Evolutionary conservation across 2,888 invertebrate species (phyloP).

Genomic region (Esperia sulphurella): DNA sequence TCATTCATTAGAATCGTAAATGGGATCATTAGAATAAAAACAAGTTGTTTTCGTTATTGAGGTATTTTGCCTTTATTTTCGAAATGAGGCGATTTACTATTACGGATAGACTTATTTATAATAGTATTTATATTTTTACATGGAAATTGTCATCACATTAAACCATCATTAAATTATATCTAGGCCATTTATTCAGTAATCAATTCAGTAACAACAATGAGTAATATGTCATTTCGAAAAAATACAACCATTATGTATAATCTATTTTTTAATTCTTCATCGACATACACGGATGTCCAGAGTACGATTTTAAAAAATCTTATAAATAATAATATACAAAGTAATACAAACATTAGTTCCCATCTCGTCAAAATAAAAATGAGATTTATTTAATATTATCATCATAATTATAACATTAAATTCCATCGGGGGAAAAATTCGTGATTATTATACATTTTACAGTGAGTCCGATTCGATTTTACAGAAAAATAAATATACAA

Average conservation of each 20-base stretch:
- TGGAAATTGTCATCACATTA: constrained; percentile 78
- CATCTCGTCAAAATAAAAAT: constrained; percentile 51
- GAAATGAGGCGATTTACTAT: constrained; percentile 76
- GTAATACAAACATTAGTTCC: constrained; percentile 75
- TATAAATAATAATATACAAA: constrained; percentile 79
- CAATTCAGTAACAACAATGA: constrained; percentile 69
- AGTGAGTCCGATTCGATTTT: constrained; percentile 58
- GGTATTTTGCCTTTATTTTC: constrained; percentile 74
- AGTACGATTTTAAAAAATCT: constrained; percentile 62
- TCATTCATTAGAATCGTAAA: neutral
- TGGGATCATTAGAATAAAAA: constrained; percentile 45
- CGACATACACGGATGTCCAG: constrained; percentile 48
- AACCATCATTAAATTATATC: constrained; percentile 65
- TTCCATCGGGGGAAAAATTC: constrained; percentile 56
- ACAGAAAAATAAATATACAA: constrained; percentile 76
- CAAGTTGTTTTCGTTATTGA: constrained; percentile 65
- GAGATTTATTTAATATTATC: constrained; percentile 70
- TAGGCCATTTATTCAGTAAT: constrained; percentile 72
- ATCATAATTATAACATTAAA: constrained; percentile 58
- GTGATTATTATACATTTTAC: constrained; percentile 60
- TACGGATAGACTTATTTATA: constrained; percentile 73
- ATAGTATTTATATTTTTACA: constrained; percentile 79
- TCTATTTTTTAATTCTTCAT: constrained; percentile 58
- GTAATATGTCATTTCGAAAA: constrained; percentile 68
- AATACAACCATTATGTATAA: constrained; percentile 73